These are phyloP conservation scores for Amphimedon queenslandica DNA, from an alignment of 37 sponge, comb jelly and placozoan species.

Conservation along the genomic window DNA sequence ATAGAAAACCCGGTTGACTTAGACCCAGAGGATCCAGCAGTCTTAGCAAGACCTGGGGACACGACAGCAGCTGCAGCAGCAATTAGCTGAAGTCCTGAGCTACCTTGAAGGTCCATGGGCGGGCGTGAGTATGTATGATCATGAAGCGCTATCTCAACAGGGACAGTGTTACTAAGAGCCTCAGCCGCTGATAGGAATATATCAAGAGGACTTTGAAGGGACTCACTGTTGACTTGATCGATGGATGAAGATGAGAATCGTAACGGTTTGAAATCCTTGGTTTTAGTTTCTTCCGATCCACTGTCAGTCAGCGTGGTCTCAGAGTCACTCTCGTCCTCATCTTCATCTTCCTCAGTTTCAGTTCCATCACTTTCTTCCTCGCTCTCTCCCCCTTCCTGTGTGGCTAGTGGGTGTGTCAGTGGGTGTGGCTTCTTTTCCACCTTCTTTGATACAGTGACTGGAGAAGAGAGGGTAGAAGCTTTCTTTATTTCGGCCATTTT, in stretches of 20 bases:
- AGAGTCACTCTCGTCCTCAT: conserved; percentile 23
- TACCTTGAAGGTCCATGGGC: conserved; percentile 61
- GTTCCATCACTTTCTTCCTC: conserved; percentile 33
- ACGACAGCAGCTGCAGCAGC: conserved; percentile 88
- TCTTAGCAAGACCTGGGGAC: conserved; percentile 56
- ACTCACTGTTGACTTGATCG: not conserved
- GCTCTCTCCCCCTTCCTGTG: not conserved
- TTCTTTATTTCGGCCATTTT: conserved; percentile 50
- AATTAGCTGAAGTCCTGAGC: conserved; percentile 72
- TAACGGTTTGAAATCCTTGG: not conserved
- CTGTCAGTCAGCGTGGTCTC: conserved; percentile 65
- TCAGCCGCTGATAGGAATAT: conserved; percentile 68
- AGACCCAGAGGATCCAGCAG: conserved; percentile 7
- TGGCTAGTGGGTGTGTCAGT: not conserved
- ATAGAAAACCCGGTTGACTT: conserved; percentile 24
- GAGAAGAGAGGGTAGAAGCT: not conserved
- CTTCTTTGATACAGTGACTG: conserved; percentile 15
- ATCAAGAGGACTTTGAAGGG: conserved; percentile 49
- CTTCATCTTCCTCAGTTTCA: not conserved
- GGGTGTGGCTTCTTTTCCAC: not conserved
- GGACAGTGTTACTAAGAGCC: conserved; percentile 51
- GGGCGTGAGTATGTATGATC: conserved; percentile 73
- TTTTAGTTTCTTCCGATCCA: conserved; percentile 24
- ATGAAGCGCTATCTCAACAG: conserved; percentile 67
- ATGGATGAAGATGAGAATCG: not conserved